Base-by-base conservation (phyloP, 2,797 vertebrate genomes). In the Cuculus canorus region DNA sequence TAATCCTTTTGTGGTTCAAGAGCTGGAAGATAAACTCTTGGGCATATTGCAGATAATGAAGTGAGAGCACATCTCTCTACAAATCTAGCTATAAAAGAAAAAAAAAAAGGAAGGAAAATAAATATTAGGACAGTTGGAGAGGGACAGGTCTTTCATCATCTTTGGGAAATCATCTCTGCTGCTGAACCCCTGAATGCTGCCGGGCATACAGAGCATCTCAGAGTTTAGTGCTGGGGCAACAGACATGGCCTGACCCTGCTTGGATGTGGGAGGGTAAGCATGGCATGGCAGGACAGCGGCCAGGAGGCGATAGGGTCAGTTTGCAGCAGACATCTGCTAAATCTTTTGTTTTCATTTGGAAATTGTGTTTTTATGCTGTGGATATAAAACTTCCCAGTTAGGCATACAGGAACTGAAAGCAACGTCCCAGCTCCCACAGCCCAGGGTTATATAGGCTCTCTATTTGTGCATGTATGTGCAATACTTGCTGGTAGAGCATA, bases 1-100 rank as follows among this genome's bases (percentile, higher is more conserved):
- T 89, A 30, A 72, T 95, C 71, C 87, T 84, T 94, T 88, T 85
- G 39, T 83, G 23, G 83, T 93, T 76, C 71, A 57, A 79, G 48
- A 82, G 57, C 41, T 63, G 71, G 78, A 88, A 80, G 63, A 82
- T 52, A 61, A 71, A 64, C 48, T 93, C 47, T 73, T 66, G 47
- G 75, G 14, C 32, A 61, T 82, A 60, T 68, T 88, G 61, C 43
- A 90, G 64, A 54, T 78, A 90, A 81, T 17, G 18, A 66, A 80
- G 41, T 1, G 17, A 82, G 43, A 88, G 17, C n/a, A 52, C 30
- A 35, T 68, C 64, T 93, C 25, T 6, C 0, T 10, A 86, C 17
- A 76, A 52, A 93, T 69, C 61, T 63, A 68, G 53, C 27, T 90
- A 83, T 16, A 47, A 83, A 48, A 17, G 50, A 13, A 30, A 63